These are phyloP conservation scores for Brachypalpus laphriformis DNA, from an alignment of 2,888 invertebrate species.

Conservation along the genomic window DNA sequence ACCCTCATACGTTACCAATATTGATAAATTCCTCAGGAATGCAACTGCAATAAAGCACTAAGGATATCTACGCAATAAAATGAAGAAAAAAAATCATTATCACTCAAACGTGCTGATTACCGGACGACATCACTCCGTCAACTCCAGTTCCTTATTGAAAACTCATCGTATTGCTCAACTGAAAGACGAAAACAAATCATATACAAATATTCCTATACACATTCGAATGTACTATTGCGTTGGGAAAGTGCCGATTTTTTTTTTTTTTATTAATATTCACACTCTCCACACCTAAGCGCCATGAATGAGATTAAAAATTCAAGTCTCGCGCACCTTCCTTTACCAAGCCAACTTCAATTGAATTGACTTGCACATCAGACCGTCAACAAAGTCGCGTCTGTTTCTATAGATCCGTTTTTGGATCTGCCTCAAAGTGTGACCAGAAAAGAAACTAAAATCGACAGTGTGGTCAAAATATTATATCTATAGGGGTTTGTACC, in stretches of 20 bases:
- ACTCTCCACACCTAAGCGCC: slow-evolving; percentile 65
- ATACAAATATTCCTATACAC: slow-evolving; percentile 3
- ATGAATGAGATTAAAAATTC: slow-evolving; percentile 58
- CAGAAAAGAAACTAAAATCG: slow-evolving; percentile 50
- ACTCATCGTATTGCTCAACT: slow-evolving; percentile 38
- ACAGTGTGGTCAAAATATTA: slow-evolving; percentile 22
- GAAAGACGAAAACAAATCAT: slow-evolving; percentile 42
- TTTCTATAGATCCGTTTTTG: slow-evolving; percentile 68
- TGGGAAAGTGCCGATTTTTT: slow-evolving; percentile 50
- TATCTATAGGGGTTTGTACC: slow-evolving; percentile 9
- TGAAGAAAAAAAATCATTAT: slow-evolving; percentile 31
- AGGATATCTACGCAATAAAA: slow-evolving; percentile 46
- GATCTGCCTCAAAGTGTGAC: slow-evolving; percentile 59
- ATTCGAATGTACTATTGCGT: slow-evolving; percentile 6
- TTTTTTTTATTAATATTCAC: slow-evolving; percentile 20
- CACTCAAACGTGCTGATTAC: slow-evolving; percentile 56
- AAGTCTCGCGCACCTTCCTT: slow-evolving; percentile 57
- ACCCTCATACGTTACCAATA: slow-evolving; percentile 4
- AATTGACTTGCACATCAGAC: slow-evolving; percentile 53
- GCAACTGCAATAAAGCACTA: slow-evolving; percentile 29
- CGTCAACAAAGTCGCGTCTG: slow-evolving; percentile 13
- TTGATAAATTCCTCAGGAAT: slow-evolving; percentile 6
- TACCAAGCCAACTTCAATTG: slow-evolving; percentile 55
- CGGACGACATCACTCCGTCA: slow-evolving; percentile 16
- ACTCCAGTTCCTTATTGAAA: slow-evolving; percentile 35